A percentile compares a stretch with the other conserved stretches of the same genome.
Conservation (phyloP, 2,797 vertebrate genomes). For the Psittacula echo region DNA sequence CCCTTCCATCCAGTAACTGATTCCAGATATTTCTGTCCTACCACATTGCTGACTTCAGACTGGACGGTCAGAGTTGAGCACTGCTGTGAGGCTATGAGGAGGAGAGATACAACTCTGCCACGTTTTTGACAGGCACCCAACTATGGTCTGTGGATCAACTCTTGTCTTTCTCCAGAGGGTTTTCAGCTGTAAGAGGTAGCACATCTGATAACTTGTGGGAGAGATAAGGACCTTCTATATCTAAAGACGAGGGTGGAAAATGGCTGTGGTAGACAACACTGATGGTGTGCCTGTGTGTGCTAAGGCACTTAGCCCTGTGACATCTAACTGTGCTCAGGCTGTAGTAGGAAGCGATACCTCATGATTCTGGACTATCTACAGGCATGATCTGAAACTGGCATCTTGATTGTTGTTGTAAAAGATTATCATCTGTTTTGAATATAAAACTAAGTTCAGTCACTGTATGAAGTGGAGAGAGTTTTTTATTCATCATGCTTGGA, state of each 20-base stretch:
- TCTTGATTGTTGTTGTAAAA: background rate
- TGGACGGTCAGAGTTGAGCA: background rate
- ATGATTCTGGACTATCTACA: background rate
- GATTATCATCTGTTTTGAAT: background rate
- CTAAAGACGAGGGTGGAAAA: background rate
- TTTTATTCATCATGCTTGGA: background rate
- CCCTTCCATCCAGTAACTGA: background rate
- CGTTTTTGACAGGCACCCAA: background rate
- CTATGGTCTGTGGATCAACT: background rate
- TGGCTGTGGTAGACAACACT: accelerated
- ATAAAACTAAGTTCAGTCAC: background rate
- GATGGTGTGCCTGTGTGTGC: background rate
- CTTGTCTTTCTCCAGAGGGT: background rate
- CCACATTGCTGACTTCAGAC: background rate
- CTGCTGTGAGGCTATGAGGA: background rate
- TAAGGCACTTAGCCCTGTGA: background rate
- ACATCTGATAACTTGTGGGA: background rate
- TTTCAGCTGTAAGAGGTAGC: background rate
- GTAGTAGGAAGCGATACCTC: background rate
- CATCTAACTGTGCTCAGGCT: background rate
- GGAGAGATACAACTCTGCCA: background rate
- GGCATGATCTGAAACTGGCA: background rate
- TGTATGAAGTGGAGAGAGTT: background rate
- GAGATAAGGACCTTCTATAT: background rate
- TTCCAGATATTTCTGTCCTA: background rate